These are phyloP conservation scores for Cydia pomonella DNA, from an alignment of 1,140 invertebrate species.

Conservation along the genomic window DNA sequence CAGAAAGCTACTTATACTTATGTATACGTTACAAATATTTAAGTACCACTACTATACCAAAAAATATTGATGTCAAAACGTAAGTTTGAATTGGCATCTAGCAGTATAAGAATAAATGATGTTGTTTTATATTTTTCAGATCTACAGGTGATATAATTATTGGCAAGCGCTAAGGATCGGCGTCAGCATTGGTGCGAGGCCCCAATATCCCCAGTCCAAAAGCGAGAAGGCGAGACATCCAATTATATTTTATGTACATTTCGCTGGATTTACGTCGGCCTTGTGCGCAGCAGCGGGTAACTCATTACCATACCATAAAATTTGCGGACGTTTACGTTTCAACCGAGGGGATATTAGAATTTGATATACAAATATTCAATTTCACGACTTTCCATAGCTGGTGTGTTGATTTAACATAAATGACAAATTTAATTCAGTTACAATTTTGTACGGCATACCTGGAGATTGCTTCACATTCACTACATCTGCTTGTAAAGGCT, in stretches of 20 bases:
- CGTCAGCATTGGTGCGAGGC: background rate
- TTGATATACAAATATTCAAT: slow-evolving; percentile 35
- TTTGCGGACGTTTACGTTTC: slow-evolving; percentile 19
- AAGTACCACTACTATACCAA: too few relatives aligned
- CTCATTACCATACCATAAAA: slow-evolving; percentile 34
- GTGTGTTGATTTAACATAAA: background rate
- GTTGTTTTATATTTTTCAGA: too few relatives aligned
- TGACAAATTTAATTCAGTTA: background rate
- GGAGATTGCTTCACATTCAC: too few relatives aligned
- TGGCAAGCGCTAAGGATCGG: too few relatives aligned
- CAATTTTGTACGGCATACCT: too few relatives aligned
- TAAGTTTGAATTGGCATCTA: too few relatives aligned
- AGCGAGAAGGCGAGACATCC: slow-evolving; percentile 13
- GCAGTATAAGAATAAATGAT: too few relatives aligned
- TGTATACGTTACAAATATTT: too few relatives aligned
- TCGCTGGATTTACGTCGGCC: slow-evolving; percentile 32
- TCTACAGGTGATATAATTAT: too few relatives aligned
- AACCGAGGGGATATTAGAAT: slow-evolving; percentile 6
- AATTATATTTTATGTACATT: slow-evolving; percentile 37
- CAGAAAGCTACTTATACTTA: too few relatives aligned
- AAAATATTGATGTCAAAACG: too few relatives aligned
- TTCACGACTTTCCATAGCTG: background rate
- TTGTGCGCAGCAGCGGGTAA: slow-evolving; percentile 19
- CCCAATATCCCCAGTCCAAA: background rate
- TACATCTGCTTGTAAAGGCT: background rate